phyloP scores from a whole-genome alignment of 2,113 vertebrate genomes.

The Daphoenositta chrysoptera region DNA sequence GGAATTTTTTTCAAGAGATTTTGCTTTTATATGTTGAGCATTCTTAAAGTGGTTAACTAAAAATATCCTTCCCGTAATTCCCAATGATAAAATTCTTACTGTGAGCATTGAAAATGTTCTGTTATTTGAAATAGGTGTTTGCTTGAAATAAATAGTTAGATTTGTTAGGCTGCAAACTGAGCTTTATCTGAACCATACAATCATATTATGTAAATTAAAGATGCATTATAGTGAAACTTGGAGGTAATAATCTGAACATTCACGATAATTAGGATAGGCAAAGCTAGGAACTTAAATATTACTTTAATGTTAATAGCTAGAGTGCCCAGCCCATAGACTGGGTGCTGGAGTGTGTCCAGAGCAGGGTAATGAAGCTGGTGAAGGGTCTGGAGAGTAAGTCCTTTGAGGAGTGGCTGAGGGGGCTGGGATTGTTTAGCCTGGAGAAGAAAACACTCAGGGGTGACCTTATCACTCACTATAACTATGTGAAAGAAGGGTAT shows the following conservation, averaged over 20 bases:
- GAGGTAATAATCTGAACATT: not conserved
- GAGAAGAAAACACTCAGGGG: not conserved
- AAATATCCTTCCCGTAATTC: not conserved
- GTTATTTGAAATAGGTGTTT: not conserved
- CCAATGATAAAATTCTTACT: not conserved
- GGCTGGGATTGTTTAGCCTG: not conserved
- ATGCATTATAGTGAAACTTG: not conserved
- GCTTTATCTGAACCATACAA: not conserved
- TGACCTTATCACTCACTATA: not conserved
- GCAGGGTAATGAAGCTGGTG: not conserved
- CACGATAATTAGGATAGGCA: not conserved
- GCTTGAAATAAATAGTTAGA: not conserved
- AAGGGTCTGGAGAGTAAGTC: not conserved
- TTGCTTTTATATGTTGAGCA: not conserved
- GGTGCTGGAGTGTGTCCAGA: not conserved
- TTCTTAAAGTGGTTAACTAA: not conserved
- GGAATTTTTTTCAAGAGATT: not conserved
- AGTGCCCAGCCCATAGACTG: not conserved
- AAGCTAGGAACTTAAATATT: not conserved
- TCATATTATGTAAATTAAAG: not conserved
- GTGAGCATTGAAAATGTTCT: not conserved
- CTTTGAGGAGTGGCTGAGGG: not conserved
- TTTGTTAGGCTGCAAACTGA: not conserved
- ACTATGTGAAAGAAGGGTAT: not conserved
- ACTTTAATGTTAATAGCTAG: not conserved